phyloP scores from a whole-genome alignment of 2,888 invertebrate genomes.

The Acleris literana region DNA sequence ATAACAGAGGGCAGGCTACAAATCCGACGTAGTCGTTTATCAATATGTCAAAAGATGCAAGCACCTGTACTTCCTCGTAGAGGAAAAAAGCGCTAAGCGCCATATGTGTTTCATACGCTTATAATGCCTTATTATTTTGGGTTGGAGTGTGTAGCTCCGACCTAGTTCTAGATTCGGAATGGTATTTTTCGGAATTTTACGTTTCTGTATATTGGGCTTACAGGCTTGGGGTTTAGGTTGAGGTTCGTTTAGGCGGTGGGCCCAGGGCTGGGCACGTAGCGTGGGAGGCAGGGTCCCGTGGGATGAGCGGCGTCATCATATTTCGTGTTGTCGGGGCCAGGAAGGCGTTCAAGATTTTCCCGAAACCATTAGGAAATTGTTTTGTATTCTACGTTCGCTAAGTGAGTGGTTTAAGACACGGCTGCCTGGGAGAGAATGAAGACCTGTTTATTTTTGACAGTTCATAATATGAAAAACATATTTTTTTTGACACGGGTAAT shows the following conservation, averaged over 20 bases:
- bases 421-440: background rate
- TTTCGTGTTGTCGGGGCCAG: slow-evolving; percentile 30
- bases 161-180: slow-evolving; percentile 32
- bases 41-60: slow-evolving; percentile 33
- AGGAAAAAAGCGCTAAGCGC: no score
- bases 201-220: background rate
- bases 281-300: slow-evolving; percentile 20
- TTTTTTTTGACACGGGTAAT: no score
- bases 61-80: background rate
- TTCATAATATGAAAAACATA: background rate
- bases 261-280: slow-evolving; percentile 14
- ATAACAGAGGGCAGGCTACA: slow-evolving; percentile 22
- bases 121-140: no score
- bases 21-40: slow-evolving; percentile 28
- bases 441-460: slow-evolving; percentile 1
- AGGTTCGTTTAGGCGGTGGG: slow-evolving; percentile 3
- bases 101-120: no score
- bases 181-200: slow-evolving; percentile 6
- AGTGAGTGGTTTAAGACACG: slow-evolving; percentile 8
- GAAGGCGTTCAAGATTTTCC: slow-evolving; percentile 29
- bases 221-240: background rate
- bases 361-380: slow-evolving; percentile 36
- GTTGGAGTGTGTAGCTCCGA: slow-evolving; percentile 13
- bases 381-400: slow-evolving; percentile 20
- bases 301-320: slow-evolving; percentile 29